phyloP scores from a whole-genome alignment of 1,140 invertebrate species.

The Anastrepha obliqua region DNA sequence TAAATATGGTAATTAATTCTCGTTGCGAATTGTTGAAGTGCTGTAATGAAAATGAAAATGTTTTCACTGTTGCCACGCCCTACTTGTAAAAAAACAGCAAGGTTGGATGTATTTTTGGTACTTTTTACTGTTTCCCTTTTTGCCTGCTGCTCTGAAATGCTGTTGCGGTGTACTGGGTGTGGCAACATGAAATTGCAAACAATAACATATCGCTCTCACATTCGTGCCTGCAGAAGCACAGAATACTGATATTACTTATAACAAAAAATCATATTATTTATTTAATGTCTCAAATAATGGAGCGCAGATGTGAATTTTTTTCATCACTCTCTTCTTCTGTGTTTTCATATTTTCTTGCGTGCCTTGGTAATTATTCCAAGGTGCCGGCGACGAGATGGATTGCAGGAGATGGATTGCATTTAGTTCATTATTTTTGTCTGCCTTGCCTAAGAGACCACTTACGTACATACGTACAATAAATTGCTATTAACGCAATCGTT shows the following conservation, averaged over 20 bases:
- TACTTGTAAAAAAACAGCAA: background rate
- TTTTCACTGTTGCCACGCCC: conserved; percentile 9
- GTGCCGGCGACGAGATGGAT: background rate
- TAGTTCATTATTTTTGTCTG: background rate
- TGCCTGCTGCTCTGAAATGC: too few species aligned
- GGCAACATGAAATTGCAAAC: background rate
- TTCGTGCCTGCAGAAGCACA: background rate
- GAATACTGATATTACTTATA: background rate
- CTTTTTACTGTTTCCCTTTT: background rate
- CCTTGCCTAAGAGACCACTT: background rate
- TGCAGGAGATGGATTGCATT: background rate
- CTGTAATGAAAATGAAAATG: conserved; percentile 45
- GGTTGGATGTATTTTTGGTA: background rate
- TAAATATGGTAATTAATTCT: conserved; percentile 55
- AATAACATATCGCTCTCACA: conserved; percentile 30
- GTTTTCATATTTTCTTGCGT: background rate
- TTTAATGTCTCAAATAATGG: conserved; percentile 1
- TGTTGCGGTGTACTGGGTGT: background rate
- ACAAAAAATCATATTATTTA: conserved; percentile 22
- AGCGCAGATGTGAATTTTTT: background rate
- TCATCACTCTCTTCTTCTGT: background rate
- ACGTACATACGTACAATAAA: background rate
- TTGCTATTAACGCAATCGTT: background rate
- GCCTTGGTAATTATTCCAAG: background rate
- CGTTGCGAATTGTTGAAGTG: conserved; percentile 39